Evolutionary conservation across 2,888 invertebrate genomes (phyloP).

Genomic region (Cephus pulcher): DNA sequence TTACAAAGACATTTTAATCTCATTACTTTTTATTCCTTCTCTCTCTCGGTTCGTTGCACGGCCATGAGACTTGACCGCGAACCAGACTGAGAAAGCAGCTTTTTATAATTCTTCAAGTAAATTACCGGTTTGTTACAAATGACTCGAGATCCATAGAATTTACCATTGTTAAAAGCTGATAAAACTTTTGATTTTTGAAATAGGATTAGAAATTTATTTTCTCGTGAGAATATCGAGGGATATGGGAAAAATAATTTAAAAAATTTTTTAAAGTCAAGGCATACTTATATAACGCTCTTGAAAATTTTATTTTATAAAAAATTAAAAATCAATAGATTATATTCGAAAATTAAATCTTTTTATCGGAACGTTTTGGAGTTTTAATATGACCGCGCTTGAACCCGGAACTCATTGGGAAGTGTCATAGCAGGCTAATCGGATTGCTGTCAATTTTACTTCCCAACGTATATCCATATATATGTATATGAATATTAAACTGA

Average conservation of each 20-base stretch:
- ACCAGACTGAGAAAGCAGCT: constrained; percentile 12
- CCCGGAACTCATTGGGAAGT: not conserved
- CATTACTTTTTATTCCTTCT: not conserved
- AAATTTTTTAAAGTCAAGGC: no score
- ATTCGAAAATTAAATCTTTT: no score
- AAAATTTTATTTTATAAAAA: no score
- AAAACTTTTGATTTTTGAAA: no score
- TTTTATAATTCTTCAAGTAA: constrained; percentile 24
- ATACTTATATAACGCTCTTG: no score
- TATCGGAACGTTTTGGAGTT: not conserved
- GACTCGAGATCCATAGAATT: not conserved
- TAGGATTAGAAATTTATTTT: no score
- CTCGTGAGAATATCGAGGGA: no score
- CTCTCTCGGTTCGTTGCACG: constrained; percentile 26
- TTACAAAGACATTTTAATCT: not conserved
- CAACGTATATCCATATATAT: not conserved
- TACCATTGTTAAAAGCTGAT: not conserved
- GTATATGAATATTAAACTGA: not conserved
- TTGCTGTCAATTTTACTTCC: not conserved
- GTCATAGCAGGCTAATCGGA: not conserved
- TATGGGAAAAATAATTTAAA: no score
- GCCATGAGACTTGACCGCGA: constrained; percentile 24
- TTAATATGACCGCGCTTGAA: not conserved
- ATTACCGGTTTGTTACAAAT: constrained; percentile 12
- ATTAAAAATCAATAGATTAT: no score